These are phyloP conservation scores for Ceratosolen fusciceps DNA, from an alignment of 1,140 invertebrate species.

Conservation along the genomic window DNA sequence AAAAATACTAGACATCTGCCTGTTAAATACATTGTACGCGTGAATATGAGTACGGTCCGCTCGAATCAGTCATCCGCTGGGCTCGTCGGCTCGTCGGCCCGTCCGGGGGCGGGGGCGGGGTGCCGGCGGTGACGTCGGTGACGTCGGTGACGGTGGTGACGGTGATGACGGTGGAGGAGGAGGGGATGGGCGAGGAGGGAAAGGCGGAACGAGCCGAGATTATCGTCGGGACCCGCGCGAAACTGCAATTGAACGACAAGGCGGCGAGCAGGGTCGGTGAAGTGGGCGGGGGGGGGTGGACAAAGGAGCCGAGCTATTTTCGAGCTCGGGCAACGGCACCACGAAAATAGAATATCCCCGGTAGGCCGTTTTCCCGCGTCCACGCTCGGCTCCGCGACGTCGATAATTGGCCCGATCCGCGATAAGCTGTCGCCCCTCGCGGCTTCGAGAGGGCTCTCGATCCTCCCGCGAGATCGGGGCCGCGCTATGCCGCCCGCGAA, in stretches of 20 bases:
- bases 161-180: no score
- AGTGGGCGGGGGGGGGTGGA: not conserved
- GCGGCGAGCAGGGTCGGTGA: no score
- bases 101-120: no score
- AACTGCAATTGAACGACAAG: not conserved
- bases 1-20: constrained; percentile 22
- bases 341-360: constrained; percentile 20
- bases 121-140: no score
- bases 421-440: not conserved
- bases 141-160: no score
- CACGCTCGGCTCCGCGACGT: no score
- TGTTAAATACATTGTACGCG: constrained; percentile 22
- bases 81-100: constrained; percentile 10
- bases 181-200: not conserved
- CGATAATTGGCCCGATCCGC: not conserved
- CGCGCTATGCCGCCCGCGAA: no score
- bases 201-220: constrained; percentile 4
- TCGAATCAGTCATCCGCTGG: constrained; percentile 26
- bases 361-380: not conserved
- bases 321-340: not conserved
- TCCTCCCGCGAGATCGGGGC: not conserved
- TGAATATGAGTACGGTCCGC: not conserved
- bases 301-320: not conserved
- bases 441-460: not conserved
- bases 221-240: not conserved